Evolutionary conservation across 2,888 invertebrate species (phyloP).

Genomic region (Athalia cordata): DNA sequence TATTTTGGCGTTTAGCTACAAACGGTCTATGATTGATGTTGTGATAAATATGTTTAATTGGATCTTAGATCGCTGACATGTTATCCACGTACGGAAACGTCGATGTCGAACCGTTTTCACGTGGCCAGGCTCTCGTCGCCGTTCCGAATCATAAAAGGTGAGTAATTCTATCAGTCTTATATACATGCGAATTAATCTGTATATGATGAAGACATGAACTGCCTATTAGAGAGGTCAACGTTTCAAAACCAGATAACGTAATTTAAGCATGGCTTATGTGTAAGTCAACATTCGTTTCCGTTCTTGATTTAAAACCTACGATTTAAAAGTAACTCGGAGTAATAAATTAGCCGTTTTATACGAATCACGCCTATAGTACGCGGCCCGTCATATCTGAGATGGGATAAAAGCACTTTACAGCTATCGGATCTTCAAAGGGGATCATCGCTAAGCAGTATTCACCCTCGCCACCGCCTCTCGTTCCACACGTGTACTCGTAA

Average conservation of each 20-base stretch:
- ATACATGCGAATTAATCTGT: not conserved
- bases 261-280: too few species aligned
- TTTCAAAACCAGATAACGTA: too few species aligned
- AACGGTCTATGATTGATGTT: too few species aligned
- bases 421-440: constrained; percentile 44
- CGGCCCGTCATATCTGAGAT: not conserved
- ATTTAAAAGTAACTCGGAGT: not conserved
- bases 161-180: constrained; percentile 56
- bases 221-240: too few species aligned
- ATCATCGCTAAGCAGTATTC: constrained; percentile 24
- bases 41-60: constrained; percentile 33
- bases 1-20: too few species aligned
- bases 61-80: constrained; percentile 75
- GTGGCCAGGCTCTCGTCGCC: constrained; percentile 78
- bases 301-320: too few species aligned
- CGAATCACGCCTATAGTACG: not conserved
- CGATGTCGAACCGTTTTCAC: constrained; percentile 77
- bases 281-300: too few species aligned
- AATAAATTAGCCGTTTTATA: constrained; percentile 35
- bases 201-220: not conserved
- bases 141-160: constrained; percentile 79
- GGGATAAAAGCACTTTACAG: constrained; percentile 37
- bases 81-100: constrained; percentile 79
- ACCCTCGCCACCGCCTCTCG: not conserved
- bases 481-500: not conserved